phyloP scores from a whole-genome alignment of 2,113 vertebrate species.

The Condylura cristata region DNA sequence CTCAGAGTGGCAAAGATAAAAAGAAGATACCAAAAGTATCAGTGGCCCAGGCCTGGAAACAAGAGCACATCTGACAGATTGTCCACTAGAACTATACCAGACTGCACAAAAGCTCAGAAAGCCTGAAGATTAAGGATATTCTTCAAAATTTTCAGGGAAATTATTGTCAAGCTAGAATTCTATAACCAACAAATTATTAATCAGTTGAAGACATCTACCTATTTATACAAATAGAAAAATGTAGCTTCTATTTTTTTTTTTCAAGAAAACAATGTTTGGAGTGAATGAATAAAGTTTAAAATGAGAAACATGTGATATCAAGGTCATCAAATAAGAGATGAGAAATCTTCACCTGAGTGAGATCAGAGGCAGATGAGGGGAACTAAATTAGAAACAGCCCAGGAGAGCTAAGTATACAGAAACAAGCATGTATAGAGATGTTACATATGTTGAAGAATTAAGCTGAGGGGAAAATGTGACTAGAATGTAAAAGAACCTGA shows the following conservation, averaged over 20 bases:
- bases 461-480: background rate
- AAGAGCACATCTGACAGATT: background rate
- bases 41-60: background rate
- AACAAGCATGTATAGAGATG: background rate
- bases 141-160: background rate
- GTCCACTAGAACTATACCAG: background rate
- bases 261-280: background rate
- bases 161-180: background rate
- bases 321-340: background rate
- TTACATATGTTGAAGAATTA: background rate
- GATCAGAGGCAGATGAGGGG: background rate
- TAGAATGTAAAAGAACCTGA: background rate
- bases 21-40: background rate
- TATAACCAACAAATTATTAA: background rate
- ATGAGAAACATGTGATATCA: background rate
- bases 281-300: background rate
- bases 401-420: background rate
- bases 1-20: background rate
- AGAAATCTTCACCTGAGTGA: background rate
- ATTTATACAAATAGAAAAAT: background rate
- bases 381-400: background rate
- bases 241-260: background rate
- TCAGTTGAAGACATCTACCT: background rate
- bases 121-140: background rate
- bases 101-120: background rate